Conservation (phyloP, 2,888 invertebrate genomes). For the Tetragonisca angustula region DNA sequence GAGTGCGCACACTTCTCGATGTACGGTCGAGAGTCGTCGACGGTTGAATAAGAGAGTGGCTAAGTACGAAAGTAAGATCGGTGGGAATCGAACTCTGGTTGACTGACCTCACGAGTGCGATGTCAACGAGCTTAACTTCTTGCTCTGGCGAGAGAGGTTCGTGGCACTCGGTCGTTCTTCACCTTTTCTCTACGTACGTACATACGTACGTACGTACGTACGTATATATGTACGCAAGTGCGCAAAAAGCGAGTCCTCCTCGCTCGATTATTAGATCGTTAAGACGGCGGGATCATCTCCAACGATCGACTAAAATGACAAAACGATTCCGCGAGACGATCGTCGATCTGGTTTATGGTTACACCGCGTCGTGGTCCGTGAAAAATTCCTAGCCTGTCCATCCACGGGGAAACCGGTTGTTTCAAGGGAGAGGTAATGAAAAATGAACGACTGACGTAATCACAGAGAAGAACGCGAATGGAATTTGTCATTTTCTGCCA, state of each 20-base stretch:
- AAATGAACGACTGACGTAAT: constrained; percentile 19
- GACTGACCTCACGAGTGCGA: constrained; percentile 80
- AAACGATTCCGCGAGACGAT: constrained; percentile 15
- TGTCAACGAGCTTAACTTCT: constrained; percentile 82
- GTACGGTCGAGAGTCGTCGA: neutral
- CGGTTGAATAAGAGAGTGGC: constrained; percentile 51
- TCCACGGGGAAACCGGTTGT: neutral
- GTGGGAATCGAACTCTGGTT: constrained; percentile 80
- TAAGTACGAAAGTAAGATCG: constrained; percentile 69
- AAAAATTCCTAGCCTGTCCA: neutral
- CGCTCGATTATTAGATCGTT: constrained; percentile 35
- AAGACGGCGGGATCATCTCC: neutral
- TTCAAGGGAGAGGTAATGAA: too few relatives aligned
- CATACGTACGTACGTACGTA: neutral
- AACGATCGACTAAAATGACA: constrained; percentile 16
- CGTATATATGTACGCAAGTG: too few relatives aligned
- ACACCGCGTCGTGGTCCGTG: too few relatives aligned
- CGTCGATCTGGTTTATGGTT: too few relatives aligned
- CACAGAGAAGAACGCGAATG: constrained; percentile 1
- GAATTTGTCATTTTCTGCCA: constrained; percentile 44
- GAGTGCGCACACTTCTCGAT: too few relatives aligned
- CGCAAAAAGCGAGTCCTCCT: constrained; percentile 30
- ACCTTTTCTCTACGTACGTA: constrained; percentile 28
- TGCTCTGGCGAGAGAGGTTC: constrained; percentile 40
- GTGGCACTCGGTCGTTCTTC: constrained; percentile 27